Percentiles rank a stretch among this genome's conserved stretches.
Conservation (phyloP, 2,797 vertebrate genomes). For the Aselliscus stoliczkanus region DNA sequence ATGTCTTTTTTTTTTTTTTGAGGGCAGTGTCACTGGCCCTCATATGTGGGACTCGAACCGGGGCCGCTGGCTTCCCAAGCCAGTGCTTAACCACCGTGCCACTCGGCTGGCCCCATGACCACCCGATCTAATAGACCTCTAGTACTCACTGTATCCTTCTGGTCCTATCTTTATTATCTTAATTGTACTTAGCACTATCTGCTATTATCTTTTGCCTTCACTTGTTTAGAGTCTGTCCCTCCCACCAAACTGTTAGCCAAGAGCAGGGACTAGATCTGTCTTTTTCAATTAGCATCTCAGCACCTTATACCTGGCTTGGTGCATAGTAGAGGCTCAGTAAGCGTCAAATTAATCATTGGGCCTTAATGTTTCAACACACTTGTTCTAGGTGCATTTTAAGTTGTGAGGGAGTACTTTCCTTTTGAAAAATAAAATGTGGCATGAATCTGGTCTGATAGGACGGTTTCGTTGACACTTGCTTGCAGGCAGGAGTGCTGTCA, state of each 20-base stretch:
- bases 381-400: not conserved
- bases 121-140: not conserved
- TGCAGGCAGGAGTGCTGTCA: not conserved
- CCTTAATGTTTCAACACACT: not conserved
- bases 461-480: rapidly evolving
- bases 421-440: not conserved
- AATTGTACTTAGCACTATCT: not conserved
- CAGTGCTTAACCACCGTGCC: too few relatives aligned
- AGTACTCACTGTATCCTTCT: not conserved
- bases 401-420: not conserved
- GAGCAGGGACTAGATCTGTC: not conserved
- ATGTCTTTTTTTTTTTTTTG: too few relatives aligned
- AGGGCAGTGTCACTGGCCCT: too few relatives aligned
- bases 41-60: too few relatives aligned
- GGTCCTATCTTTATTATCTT: not conserved
- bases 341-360: not conserved
- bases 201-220: not conserved
- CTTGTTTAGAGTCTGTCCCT: not conserved
- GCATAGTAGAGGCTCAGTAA: not conserved
- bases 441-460: not conserved
- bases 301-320: not conserved
- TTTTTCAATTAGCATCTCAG: not conserved
- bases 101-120: too few relatives aligned
- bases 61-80: too few relatives aligned
- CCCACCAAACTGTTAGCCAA: too few relatives aligned